phyloP scores from a whole-genome alignment of 2,113 vertebrate genomes.

The Sus scrofa region DNA sequence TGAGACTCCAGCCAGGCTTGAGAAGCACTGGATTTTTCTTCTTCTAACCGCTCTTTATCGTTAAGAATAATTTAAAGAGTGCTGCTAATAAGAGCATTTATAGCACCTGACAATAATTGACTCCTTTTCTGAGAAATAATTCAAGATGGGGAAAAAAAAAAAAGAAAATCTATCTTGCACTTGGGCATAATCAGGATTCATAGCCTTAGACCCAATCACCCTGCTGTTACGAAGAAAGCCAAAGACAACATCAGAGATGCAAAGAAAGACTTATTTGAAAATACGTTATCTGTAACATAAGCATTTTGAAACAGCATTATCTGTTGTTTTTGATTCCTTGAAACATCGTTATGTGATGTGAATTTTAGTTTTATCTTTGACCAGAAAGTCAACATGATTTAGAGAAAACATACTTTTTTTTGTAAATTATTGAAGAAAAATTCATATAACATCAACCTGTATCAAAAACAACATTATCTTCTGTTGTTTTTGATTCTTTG shows the following conservation, averaged over 20 bases:
- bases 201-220: not conserved
- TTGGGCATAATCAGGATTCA: not conserved
- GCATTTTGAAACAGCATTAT: not conserved
- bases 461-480: conserved; percentile 17
- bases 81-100: not conserved
- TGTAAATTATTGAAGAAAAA: too few species aligned
- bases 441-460: too few species aligned
- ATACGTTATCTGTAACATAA: conserved; percentile 12
- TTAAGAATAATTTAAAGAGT: conserved; percentile 31
- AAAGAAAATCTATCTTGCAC: not conserved
- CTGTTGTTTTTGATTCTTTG: conserved; percentile 18
- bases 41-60: not conserved
- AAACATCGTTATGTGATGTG: too few species aligned
- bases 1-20: not conserved
- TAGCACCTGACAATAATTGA: not conserved
- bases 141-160: not conserved
- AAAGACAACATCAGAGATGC: conserved; percentile 11
- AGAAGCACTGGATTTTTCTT: conserved; percentile 18
- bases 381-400: too few species aligned
- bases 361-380: too few species aligned
- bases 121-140: not conserved
- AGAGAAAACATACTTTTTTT: too few species aligned
- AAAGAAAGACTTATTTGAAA: conserved; percentile 38
- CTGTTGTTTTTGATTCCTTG: conserved; percentile 17
- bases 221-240: not conserved